Percentiles rank a stretch among this genome's conserved stretches.
These are phyloP conservation scores for Heliothis peltigera DNA, from an alignment of 2,888 invertebrate genomes.

Conservation along the genomic window DNA sequence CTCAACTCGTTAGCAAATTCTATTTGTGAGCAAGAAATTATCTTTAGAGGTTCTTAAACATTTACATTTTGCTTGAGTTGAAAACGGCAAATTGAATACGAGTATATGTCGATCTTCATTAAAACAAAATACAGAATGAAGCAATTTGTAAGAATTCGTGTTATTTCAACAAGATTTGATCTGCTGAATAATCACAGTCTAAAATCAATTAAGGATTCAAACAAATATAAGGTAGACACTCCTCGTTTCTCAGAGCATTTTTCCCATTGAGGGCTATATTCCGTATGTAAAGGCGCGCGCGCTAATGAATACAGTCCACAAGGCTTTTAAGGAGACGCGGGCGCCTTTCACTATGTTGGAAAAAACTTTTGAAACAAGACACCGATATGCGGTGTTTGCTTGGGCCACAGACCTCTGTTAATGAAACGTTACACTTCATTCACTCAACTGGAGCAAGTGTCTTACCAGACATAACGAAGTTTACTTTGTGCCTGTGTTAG, in stretches of 20 bases:
- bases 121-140: background rate
- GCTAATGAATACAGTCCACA: constrained; percentile 84
- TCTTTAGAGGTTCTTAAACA: constrained; percentile 40
- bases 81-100: constrained; percentile 23
- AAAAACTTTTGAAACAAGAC: constrained; percentile 84
- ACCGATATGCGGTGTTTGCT: constrained; percentile 82
- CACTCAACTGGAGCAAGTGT: constrained; percentile 78
- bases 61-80: constrained; percentile 35
- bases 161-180: constrained; percentile 9
- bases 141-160: background rate
- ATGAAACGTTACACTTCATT: constrained; percentile 85
- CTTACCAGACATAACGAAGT: constrained; percentile 65
- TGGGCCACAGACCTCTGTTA: constrained; percentile 78
- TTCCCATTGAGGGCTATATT: constrained; percentile 72
- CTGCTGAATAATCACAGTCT: constrained; percentile 9
- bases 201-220: constrained; percentile 45
- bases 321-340: constrained; percentile 86
- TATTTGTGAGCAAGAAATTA: constrained; percentile 55
- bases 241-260: constrained; percentile 56
- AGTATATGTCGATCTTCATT: constrained; percentile 9
- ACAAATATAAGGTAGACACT: constrained; percentile 49
- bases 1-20: constrained; percentile 61
- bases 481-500: constrained; percentile 49
- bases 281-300: constrained; percentile 73
- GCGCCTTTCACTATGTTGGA: constrained; percentile 83